Conservation (phyloP, 1,140 invertebrate species). For the Drosophila dunni region DNA sequence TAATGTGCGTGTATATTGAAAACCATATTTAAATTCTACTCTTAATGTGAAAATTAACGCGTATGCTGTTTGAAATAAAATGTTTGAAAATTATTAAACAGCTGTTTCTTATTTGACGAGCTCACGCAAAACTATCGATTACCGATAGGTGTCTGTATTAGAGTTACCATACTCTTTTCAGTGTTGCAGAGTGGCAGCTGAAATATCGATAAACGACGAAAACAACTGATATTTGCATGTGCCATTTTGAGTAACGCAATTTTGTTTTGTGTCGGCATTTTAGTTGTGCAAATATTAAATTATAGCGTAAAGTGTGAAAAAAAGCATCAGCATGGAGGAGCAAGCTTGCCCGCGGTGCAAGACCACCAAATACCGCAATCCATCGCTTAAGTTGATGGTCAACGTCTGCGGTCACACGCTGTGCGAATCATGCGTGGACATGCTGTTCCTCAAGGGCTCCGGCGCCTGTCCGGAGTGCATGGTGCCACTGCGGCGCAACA, state of each 20-base stretch:
- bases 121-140: constrained; percentile 10
- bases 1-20: constrained; percentile 69
- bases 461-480: constrained; percentile 96
- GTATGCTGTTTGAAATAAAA: constrained; percentile 80
- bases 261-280: constrained; percentile 24
- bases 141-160: constrained; percentile 8
- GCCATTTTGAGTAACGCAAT: constrained; percentile 20
- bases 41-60: constrained; percentile 76
- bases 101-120: not conserved
- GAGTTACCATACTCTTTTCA: constrained; percentile 5
- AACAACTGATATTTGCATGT: constrained; percentile 15
- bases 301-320: not conserved
- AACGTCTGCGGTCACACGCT: constrained; percentile 99
- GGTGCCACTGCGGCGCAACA: constrained; percentile 93
- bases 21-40: constrained; percentile 73
- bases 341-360: constrained; percentile 98
- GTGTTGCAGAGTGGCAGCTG: not conserved
- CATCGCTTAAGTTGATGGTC: constrained; percentile 98
- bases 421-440: constrained; percentile 91
- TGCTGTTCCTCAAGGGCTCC: constrained; percentile 89
- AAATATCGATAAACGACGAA: constrained; percentile 5
- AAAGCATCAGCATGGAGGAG: constrained; percentile 89
- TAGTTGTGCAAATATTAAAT: not conserved
- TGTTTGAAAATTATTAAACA: constrained; percentile 54
- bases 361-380: constrained; percentile 99